phyloP scores from a whole-genome alignment of 2,888 invertebrate species.

The Pemphredon lugubris region DNA sequence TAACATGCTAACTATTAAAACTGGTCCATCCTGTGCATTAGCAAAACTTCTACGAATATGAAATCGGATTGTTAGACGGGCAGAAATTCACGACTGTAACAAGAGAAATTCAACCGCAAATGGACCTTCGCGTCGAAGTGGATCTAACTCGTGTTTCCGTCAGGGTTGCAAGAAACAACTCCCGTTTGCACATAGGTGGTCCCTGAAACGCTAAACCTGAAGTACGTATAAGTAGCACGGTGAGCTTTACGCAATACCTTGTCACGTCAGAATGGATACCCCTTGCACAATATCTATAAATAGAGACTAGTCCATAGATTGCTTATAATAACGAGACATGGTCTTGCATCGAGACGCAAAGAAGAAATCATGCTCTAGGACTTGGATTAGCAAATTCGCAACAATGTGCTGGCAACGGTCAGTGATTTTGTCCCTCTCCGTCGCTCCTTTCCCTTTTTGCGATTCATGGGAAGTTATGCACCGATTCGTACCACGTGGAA shows the following conservation, averaged over 20 bases:
- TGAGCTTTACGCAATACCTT: slow-evolving; percentile 61
- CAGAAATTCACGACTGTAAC: slow-evolving; percentile 9
- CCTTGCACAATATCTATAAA: slow-evolving; percentile 66
- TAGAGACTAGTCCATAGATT: slow-evolving; percentile 51
- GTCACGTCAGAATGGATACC: slow-evolving; percentile 56
- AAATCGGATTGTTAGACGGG: background rate
- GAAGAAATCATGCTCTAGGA: slow-evolving; percentile 19
- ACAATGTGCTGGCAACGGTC: no score
- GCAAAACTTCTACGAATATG: no score
- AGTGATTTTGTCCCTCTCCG: background rate
- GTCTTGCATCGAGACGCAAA: slow-evolving; percentile 15
- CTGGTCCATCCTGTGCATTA: no score
- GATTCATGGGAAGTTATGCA: slow-evolving; percentile 24
- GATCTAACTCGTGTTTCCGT: slow-evolving; percentile 25
- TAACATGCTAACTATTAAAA: no score
- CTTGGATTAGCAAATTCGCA: slow-evolving; percentile 27
- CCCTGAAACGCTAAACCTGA: slow-evolving; percentile 55
- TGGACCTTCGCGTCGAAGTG: slow-evolving; percentile 27
- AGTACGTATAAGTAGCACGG: slow-evolving; percentile 56
- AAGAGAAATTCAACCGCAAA: slow-evolving; percentile 20
- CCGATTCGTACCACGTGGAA: slow-evolving; percentile 1
- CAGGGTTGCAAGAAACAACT: slow-evolving; percentile 29
- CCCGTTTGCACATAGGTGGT: slow-evolving; percentile 25
- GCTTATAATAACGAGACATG: slow-evolving; percentile 24
- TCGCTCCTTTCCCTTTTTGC: slow-evolving; percentile 4